Percentiles rank a stretch among this genome's conserved stretches.
Conservation (phyloP, 2,888 invertebrate genomes). For the Petrophora chlorosata region DNA sequence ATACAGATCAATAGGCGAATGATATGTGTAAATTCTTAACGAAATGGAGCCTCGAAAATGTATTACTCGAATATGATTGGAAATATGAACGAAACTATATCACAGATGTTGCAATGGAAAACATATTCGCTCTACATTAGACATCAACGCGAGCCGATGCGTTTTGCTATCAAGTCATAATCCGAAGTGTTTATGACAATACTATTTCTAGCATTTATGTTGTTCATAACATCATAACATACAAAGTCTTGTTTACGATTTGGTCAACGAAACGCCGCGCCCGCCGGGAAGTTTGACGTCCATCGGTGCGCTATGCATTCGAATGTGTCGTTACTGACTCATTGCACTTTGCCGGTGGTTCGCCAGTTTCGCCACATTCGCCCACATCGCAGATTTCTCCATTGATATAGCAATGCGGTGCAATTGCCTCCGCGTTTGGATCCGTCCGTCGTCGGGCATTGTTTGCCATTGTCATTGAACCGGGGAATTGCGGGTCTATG, state of each 20-base stretch:
- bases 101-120: neutral
- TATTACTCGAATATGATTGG: no score
- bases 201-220: conserved; percentile 12
- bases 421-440: conserved; percentile 60
- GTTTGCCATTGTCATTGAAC: conserved; percentile 72
- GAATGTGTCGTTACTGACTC: conserved; percentile 59
- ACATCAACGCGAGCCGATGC: conserved; percentile 31
- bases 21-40: neutral
- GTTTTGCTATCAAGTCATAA: conserved; percentile 5
- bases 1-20: conserved; percentile 4
- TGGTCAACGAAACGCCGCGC: conserved; percentile 24
- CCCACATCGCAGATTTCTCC: conserved; percentile 74
- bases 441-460: conserved; percentile 53
- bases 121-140: conserved; percentile 14
- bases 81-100: neutral
- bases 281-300: conserved; percentile 20
- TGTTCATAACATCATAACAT: conserved; percentile 17
- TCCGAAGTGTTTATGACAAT: conserved; percentile 7
- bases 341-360: conserved; percentile 52
- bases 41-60: no score
- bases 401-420: conserved; percentile 68
- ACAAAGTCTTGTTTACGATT: conserved; percentile 36
- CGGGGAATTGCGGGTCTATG: conserved; percentile 48
- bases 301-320: conserved; percentile 52
- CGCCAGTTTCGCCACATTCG: conserved; percentile 61